phyloP scores from a whole-genome alignment of 2,797 vertebrate genomes.

The Neosalanx taihuensis region DNA sequence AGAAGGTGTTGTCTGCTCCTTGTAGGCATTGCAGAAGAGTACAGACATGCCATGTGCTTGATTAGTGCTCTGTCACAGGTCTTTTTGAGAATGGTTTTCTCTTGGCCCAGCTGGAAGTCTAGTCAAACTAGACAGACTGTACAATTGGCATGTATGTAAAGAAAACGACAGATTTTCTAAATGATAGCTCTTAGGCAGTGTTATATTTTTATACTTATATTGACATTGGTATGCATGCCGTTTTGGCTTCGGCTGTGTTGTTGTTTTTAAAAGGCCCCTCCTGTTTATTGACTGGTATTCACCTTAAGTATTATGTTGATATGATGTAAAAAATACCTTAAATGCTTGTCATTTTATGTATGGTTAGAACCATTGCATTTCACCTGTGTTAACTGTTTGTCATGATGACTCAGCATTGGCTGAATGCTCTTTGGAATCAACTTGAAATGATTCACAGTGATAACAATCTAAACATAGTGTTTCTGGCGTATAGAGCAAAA shows the following conservation, averaged over 20 bases:
- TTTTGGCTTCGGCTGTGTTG: too few relatives aligned
- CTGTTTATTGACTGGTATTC: neutral
- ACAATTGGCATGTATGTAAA: slow-evolving; percentile 3
- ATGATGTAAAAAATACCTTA: too few relatives aligned
- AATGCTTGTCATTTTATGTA: neutral
- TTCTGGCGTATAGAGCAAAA: neutral
- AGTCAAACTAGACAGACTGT: slow-evolving; percentile 25
- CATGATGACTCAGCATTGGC: neutral
- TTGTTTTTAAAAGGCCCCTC: neutral
- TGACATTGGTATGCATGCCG: neutral
- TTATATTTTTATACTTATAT: neutral
- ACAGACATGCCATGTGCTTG: slow-evolving; percentile 28
- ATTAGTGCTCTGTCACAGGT: slow-evolving; percentile 22
- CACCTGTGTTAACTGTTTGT: neutral
- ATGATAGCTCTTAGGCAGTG: neutral
- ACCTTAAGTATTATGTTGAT: neutral
- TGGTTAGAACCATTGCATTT: neutral
- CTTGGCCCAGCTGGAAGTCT: slow-evolving; percentile 35
- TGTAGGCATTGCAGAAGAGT: slow-evolving; percentile 35
- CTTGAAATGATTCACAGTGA: neutral
- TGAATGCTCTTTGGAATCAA: neutral
- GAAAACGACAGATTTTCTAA: neutral
- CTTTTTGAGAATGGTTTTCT: slow-evolving; percentile 25
- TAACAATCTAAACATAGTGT: neutral
- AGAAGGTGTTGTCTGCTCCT: slow-evolving; percentile 31